A percentile compares a stretch with the other conserved stretches of the same genome.
These are phyloP conservation scores for Isaurus tuberculatus DNA, from an alignment of 92 coral and sea anemone genomes.

Conservation along the genomic window DNA sequence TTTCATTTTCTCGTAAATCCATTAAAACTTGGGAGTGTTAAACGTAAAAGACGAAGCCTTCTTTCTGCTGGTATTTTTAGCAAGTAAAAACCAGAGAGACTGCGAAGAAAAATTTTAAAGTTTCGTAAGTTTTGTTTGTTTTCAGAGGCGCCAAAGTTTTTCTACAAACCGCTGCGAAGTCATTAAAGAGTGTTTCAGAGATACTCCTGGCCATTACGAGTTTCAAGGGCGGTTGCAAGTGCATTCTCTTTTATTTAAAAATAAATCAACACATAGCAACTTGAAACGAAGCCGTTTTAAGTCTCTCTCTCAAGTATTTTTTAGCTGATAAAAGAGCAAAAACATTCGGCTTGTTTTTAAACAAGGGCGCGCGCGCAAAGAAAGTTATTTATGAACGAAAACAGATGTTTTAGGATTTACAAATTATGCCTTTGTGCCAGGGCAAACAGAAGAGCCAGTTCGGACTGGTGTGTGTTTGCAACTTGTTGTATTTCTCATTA, in stretches of 20 bases:
- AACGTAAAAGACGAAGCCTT: slow-evolving; percentile 52
- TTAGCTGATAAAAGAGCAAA: slow-evolving; percentile 24
- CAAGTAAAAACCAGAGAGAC: background rate
- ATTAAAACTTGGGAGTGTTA: slow-evolving; percentile 67
- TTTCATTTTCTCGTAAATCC: slow-evolving; percentile 66
- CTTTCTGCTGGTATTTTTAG: slow-evolving; percentile 6
- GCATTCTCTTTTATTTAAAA: slow-evolving; percentile 33
- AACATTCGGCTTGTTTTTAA: slow-evolving; percentile 11
- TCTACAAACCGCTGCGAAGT: slow-evolving; percentile 41
- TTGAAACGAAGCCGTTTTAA: slow-evolving; percentile 23
- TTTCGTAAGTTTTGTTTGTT: slow-evolving; percentile 31
- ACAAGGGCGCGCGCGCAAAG: slow-evolving; percentile 27
- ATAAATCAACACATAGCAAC: background rate
- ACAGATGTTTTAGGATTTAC: slow-evolving; percentile 46
- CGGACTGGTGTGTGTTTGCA: slow-evolving; percentile 35
- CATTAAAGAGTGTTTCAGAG: slow-evolving; percentile 40
- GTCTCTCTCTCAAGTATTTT: background rate
- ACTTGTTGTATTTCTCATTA: slow-evolving; percentile 47
- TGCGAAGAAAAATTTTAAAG: slow-evolving; percentile 5
- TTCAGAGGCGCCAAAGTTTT: slow-evolving; percentile 46
- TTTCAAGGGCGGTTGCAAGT: slow-evolving; percentile 28
- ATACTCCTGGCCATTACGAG: slow-evolving; percentile 8
- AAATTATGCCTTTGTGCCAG: slow-evolving; percentile 46
- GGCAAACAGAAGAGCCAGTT: slow-evolving; percentile 46
- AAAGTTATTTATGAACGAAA: slow-evolving; percentile 38